A percentile compares a stretch with the other conserved stretches of the same genome.
These are phyloP conservation scores for Ascaphus truei DNA, from an alignment of 2,113 vertebrate genomes.

Conservation along the genomic window DNA sequence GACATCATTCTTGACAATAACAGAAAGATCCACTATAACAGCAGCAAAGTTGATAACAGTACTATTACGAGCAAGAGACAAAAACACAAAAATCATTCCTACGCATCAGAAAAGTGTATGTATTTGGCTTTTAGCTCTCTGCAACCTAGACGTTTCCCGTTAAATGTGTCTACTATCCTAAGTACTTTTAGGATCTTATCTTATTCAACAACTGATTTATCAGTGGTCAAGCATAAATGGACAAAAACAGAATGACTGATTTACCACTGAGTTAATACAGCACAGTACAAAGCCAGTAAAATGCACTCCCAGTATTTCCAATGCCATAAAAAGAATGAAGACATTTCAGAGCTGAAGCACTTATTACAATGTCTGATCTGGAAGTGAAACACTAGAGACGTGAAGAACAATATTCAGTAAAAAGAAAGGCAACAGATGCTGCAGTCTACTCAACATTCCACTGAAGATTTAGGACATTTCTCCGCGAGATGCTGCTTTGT, in stretches of 20 bases:
- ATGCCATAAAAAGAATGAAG: conserved; percentile 19
- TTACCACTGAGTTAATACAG: conserved; percentile 27
- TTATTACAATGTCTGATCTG: conserved; percentile 8
- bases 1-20: background rate
- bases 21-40: background rate
- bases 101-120: conserved; percentile 7
- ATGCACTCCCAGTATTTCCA: conserved; percentile 22
- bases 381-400: background rate
- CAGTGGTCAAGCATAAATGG: conserved; percentile 29
- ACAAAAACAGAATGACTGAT: conserved; percentile 29
- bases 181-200: conserved; percentile 11
- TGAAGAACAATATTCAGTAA: background rate
- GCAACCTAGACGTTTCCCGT: conserved; percentile 12
- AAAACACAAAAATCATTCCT: conserved; percentile 6
- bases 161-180: conserved; percentile 27
- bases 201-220: conserved; percentile 32
- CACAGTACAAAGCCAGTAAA: conserved; percentile 16
- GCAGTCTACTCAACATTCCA: background rate
- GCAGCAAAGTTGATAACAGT: conserved; percentile 3
- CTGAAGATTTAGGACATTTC: background rate
- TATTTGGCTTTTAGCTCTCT: conserved; percentile 8
- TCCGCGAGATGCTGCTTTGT: conserved; percentile 1
- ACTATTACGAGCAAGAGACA: background rate
- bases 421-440: background rate
- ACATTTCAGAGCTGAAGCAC: conserved; percentile 2